Evolutionary conservation across 2,113 vertebrate species (phyloP).

Genomic region (Pagrus major): DNA sequence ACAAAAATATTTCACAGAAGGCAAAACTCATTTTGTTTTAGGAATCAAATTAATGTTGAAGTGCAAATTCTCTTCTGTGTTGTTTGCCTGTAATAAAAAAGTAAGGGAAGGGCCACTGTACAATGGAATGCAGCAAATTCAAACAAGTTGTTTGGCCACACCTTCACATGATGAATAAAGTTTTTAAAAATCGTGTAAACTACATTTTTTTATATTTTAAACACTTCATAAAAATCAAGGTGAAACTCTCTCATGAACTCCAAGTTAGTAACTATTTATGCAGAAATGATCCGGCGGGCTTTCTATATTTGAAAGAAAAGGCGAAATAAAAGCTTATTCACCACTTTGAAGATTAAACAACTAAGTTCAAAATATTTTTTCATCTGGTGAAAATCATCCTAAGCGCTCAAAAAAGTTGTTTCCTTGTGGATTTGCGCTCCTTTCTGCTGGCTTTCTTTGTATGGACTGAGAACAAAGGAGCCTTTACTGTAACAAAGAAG

Average conservation of each 20-base stretch:
- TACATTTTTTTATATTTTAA: neutral
- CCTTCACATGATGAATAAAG: conserved; percentile 56
- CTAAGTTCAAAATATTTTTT: neutral
- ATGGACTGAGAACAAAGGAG: conserved; percentile 84
- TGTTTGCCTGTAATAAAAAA: conserved; percentile 32
- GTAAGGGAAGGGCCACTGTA: conserved; percentile 48
- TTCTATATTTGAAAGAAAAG: conserved; percentile 4
- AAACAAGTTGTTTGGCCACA: conserved; percentile 69
- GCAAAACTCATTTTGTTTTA: conserved; percentile 2
- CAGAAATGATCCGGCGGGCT: neutral
- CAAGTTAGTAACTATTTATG: neutral
- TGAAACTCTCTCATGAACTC: neutral
- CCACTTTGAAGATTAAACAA: conserved; percentile 5
- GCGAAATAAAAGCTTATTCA: conserved; percentile 22
- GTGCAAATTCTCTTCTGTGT: neutral
- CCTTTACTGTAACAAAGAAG: conserved; percentile 85
- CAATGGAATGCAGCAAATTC: conserved; percentile 66
- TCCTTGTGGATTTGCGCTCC: conserved; percentile 52
- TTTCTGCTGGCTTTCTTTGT: conserved; percentile 72
- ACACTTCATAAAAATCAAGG: neutral
- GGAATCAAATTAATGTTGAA: too few relatives aligned
- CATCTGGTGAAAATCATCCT: conserved; percentile 1
- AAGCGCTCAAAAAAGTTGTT: conserved; percentile 24
- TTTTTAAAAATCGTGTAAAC: conserved; percentile 24
- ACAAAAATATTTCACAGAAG: neutral